Conservation (phyloP, 2,113 vertebrate genomes). For the Hassar affinis region DNA sequence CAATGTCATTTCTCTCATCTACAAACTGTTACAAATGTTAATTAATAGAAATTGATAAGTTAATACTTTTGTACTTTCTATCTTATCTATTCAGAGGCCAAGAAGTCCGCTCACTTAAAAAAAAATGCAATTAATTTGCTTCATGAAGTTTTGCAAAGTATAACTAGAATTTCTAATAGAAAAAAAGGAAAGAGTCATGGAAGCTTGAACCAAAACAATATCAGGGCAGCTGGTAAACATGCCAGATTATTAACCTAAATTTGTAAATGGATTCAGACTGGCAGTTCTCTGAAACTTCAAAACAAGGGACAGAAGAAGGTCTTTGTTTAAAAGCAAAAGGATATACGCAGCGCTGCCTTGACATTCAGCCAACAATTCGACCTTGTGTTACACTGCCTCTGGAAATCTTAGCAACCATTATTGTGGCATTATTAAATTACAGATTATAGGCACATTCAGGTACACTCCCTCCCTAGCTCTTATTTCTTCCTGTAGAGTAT, state of each 20-base stretch:
- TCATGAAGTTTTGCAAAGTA: neutral
- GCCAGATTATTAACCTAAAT: neutral
- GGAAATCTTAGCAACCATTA: conserved; percentile 10
- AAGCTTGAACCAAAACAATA: neutral
- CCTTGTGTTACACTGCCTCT: neutral
- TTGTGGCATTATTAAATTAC: conserved; percentile 16
- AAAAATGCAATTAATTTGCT: neutral
- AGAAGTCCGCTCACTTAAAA: neutral
- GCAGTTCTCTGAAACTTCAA: neutral
- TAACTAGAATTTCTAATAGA: neutral
- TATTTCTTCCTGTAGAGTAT: neutral
- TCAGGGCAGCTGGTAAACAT: neutral
- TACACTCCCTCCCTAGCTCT: neutral
- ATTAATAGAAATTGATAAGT: neutral
- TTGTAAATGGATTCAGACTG: neutral
- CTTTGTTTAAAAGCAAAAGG: conserved; percentile 12
- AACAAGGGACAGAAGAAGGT: neutral
- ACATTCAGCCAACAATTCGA: neutral
- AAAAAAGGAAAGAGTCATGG: neutral
- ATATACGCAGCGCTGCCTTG: neutral
- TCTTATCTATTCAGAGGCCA: neutral
- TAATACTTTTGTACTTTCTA: neutral
- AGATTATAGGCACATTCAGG: neutral
- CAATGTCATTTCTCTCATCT: neutral
- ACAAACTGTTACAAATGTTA: neutral